Evolutionary conservation across 2,888 invertebrate genomes (phyloP).

Genomic region (Chrysopilus asiliformis): DNA sequence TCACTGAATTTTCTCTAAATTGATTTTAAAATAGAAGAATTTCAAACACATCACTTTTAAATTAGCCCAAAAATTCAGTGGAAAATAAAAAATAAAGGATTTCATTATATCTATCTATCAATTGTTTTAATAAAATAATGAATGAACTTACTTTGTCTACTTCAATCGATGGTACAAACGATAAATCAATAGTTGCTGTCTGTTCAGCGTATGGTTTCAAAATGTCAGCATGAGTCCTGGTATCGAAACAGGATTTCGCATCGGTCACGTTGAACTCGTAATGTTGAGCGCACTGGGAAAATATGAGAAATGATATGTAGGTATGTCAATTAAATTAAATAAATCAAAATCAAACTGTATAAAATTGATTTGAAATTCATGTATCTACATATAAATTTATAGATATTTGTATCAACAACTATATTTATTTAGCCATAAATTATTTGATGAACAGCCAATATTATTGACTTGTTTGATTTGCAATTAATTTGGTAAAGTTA

Average conservation of each 20-base stretch:
- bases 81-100: not conserved
- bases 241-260: conserved; percentile 22
- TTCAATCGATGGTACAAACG: conserved; percentile 29
- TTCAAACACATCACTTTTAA: too few species aligned
- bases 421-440: too few species aligned
- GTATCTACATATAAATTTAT: too few species aligned
- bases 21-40: too few species aligned
- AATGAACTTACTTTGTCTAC: conserved; percentile 26
- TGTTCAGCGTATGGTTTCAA: conserved; percentile 25
- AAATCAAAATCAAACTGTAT: too few species aligned
- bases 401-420: too few species aligned
- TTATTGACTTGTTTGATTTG: too few species aligned
- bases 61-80: not conserved
- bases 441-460: too few species aligned
- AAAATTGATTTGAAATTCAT: too few species aligned
- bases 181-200: conserved; percentile 23
- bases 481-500: too few species aligned
- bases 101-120: not conserved
- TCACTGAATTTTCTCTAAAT: too few species aligned
- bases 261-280: conserved; percentile 21
- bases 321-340: too few species aligned
- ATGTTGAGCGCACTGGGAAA: conserved; percentile 21
- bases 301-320: conserved; percentile 9
- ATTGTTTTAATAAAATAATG: not conserved
- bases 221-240: conserved; percentile 23